Evolutionary conservation across 2,797 vertebrate species (phyloP), one percentile per base, ranked within the genome.

Genomic region (Muscicapa striata): DNA sequence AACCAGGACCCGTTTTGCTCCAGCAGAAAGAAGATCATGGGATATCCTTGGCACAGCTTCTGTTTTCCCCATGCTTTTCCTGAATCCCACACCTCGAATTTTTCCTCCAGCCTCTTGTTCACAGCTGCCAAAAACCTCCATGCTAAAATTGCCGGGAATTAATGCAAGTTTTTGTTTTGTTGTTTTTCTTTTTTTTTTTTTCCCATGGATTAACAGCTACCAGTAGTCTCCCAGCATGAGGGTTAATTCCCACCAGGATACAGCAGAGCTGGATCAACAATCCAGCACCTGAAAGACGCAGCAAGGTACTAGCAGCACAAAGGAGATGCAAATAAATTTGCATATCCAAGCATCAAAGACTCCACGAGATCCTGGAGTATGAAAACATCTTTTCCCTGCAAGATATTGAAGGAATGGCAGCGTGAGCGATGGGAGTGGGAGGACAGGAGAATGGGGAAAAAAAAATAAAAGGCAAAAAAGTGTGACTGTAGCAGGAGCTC

Each of bases 361-460:
- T 55, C 61, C 40, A 13, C 0, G 5, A 67, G 81, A 77, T 75
- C 51, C 62, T 2, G 10, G 57, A 68, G 78, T 7, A 24, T 9
- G 58, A 75, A 90, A 90, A 92, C 86, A 61, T 76, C 77, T 81
- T 90, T 75, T 64, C 80, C 62, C 62, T 78, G 59, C 5, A 14
- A 89, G 81, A 72, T 48, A 13, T 15, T 0, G 3, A 88, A 81
- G 76, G 54, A 92, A 67, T 0, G 8, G 76, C 5, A 77, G 84
- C 4, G 4, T 82, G 62, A 86, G n/a, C 15, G 45, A 81, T 3
- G 32, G 5, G 29, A 62, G 92, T 78, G 84, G 92, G 78, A 89
- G 70, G 88, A 89, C 43, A 40, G 84, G 36, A 87, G 64, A 77
- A 36, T 43, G 41, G 32, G 7, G 21, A 1, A 9, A 15, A 15